Evolutionary conservation across 2,888 invertebrate species (phyloP).

Genomic region (Notocelia uddmanniana): DNA sequence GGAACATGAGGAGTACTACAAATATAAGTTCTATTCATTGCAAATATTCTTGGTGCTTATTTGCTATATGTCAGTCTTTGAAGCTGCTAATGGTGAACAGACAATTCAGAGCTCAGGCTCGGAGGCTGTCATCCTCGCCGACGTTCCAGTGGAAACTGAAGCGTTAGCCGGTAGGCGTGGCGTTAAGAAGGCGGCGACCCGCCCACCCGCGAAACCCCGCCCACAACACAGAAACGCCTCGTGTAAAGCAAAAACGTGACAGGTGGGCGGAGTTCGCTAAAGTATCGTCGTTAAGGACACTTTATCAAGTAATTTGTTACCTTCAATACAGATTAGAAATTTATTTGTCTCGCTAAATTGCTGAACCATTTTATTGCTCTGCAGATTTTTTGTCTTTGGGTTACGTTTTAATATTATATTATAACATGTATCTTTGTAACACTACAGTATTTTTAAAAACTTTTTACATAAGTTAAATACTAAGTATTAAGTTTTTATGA

Average conservation of each 20-base stretch:
- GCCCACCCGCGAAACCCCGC: slow-evolving; percentile 61
- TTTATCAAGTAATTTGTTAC: slow-evolving; percentile 85
- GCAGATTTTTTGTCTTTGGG: slow-evolving; percentile 28
- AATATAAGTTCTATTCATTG: too few relatives aligned
- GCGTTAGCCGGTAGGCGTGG: slow-evolving; percentile 75
- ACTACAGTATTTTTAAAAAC: too few relatives aligned
- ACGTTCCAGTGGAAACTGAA: slow-evolving; percentile 76
- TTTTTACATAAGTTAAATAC: too few relatives aligned
- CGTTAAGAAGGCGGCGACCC: slow-evolving; percentile 67
- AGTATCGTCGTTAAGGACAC: slow-evolving; percentile 82
- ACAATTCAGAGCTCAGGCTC: slow-evolving; percentile 42
- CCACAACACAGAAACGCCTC: slow-evolving; percentile 65
- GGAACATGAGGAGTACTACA: too few relatives aligned
- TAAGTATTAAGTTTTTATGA: too few relatives aligned
- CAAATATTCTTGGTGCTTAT: neutral
- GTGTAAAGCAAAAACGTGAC: slow-evolving; percentile 73
- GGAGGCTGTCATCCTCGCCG: slow-evolving; percentile 69
- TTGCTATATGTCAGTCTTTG: neutral
- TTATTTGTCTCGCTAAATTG: slow-evolving; percentile 58
- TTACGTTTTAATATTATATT: neutral
- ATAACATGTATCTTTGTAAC: too few relatives aligned
- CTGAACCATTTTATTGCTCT: slow-evolving; percentile 41
- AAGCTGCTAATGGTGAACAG: neutral
- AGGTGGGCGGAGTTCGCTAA: slow-evolving; percentile 76
- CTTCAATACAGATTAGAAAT: slow-evolving; percentile 77